Percentiles rank a stretch among this genome's conserved stretches.
These are phyloP conservation scores for Lepidurus apus DNA, from an alignment of 1,140 invertebrate genomes.

Conservation along the genomic window DNA sequence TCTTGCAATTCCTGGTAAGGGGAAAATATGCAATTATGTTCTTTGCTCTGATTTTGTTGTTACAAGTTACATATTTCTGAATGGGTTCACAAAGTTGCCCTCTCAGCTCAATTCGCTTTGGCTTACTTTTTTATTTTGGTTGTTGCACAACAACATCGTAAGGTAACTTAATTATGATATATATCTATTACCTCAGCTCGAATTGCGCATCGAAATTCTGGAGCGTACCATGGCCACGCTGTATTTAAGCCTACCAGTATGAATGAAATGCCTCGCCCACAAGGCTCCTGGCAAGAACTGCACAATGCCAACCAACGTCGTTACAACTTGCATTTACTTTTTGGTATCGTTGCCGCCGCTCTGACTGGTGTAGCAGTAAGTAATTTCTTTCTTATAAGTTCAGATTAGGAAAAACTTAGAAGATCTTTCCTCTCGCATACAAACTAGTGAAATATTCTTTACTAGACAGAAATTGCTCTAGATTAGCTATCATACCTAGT, in stretches of 20 bases:
- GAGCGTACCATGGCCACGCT: not conserved
- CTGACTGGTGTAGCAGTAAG: constrained; percentile 57
- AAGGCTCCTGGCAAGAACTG: constrained; percentile 64
- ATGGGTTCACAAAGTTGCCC: no score
- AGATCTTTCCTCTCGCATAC: no score
- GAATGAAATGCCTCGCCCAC: constrained; percentile 66
- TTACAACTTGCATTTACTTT: constrained; percentile 58
- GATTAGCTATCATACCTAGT: not conserved
- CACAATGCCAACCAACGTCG: constrained; percentile 57
- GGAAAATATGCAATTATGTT: not conserved
- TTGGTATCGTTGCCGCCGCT: constrained; percentile 54
- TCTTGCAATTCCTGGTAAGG: not conserved
- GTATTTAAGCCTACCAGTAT: constrained; percentile 48
- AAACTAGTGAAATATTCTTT: no score
- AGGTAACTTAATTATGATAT: not conserved
- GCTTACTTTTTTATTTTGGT: no score
- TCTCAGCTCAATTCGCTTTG: no score
- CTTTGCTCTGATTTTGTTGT: not conserved
- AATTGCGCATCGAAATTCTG: not conserved
- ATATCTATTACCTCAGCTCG: not conserved
- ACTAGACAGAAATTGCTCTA: not conserved
- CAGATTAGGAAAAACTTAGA: not conserved
- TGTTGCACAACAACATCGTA: not conserved
- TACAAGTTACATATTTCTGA: no score
- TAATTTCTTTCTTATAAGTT: not conserved